Evolutionary conservation across 2,888 invertebrate genomes (phyloP).

Genomic region (Linnaemya vulpina): DNA sequence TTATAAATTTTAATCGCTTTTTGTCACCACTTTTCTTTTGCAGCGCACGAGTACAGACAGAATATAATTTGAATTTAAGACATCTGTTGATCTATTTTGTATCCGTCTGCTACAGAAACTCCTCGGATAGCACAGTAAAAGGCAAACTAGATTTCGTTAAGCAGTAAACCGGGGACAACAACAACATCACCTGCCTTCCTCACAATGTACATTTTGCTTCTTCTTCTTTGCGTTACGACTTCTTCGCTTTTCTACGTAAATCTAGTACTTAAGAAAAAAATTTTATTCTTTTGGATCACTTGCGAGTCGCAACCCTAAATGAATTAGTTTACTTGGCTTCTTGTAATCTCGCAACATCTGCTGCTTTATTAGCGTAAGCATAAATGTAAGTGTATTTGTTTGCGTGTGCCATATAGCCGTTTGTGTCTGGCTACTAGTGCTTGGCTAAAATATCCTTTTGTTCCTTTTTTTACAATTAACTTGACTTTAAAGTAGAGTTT

Average conservation of each 20-base stretch:
- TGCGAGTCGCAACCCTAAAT: conserved; percentile 55
- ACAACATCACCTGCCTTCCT: conserved; percentile 63
- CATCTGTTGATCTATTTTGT: conserved; percentile 64
- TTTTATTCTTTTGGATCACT: conserved; percentile 33
- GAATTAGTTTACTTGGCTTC: conserved; percentile 28
- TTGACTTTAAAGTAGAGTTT: conserved; percentile 18
- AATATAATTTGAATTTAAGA: conserved; percentile 38
- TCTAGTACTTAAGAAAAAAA: conserved; percentile 60
- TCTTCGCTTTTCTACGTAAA: conserved; percentile 48
- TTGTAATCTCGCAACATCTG: conserved; percentile 69
- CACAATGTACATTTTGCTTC: background rate
- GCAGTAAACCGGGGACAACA: conserved; percentile 15
- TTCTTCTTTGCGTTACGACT: conserved; percentile 11
- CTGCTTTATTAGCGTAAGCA: conserved; percentile 50
- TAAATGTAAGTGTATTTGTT: background rate
- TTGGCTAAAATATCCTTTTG: conserved; percentile 35
- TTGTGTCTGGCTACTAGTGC: conserved; percentile 7
- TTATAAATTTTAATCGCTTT: background rate
- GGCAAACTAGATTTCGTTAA: conserved; percentile 12
- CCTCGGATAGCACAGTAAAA: conserved; percentile 21
- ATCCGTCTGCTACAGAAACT: conserved; percentile 57
- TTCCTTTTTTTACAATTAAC: conserved; percentile 44
- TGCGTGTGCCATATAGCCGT: background rate
- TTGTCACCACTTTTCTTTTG: background rate
- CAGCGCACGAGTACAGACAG: conserved; percentile 7